A percentile compares a stretch with the other conserved stretches of the same genome.
Conservation (phyloP, 2,113 vertebrate genomes). For the Oceanites oceanicus region DNA sequence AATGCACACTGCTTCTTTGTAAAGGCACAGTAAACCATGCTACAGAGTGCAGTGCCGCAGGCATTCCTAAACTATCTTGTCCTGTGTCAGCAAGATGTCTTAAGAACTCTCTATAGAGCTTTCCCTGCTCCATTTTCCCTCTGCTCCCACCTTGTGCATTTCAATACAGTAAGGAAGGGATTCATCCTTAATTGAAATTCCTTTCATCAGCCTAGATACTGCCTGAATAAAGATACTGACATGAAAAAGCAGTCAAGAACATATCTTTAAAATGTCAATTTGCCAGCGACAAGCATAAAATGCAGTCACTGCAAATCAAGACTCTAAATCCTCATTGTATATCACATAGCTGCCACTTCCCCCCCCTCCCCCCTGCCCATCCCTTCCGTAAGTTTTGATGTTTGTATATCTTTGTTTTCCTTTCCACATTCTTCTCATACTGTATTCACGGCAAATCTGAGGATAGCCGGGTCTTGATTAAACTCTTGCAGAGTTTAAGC, state of each 20-base stretch:
- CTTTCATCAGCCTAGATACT: conserved; percentile 66
- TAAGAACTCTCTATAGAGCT: conserved; percentile 19
- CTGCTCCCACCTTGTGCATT: conserved; percentile 28
- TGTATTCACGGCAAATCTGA: conserved; percentile 31
- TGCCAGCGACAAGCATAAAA: conserved; percentile 60
- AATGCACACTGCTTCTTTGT: conserved; percentile 34
- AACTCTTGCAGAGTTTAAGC: neutral
- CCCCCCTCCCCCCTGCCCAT: too few species aligned
- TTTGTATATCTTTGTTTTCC: conserved; percentile 50
- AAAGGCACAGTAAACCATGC: conserved; percentile 4
- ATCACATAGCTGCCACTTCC: conserved; percentile 3
- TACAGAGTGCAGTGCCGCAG: conserved; percentile 35
- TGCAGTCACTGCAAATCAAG: conserved; percentile 45
- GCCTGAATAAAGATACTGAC: conserved; percentile 62
- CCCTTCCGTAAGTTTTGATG: neutral
- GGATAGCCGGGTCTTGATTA: conserved; percentile 32
- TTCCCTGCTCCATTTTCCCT: conserved; percentile 21
- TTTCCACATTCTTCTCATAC: conserved; percentile 29
- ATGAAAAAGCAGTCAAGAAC: conserved; percentile 61
- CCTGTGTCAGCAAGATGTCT: conserved; percentile 66
- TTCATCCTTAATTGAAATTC: conserved; percentile 67
- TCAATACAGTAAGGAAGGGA: conserved; percentile 33
- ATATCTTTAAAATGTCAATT: conserved; percentile 64
- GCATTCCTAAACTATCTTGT: conserved; percentile 59
- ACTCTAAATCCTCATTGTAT: neutral